Evolutionary conservation across 2,888 invertebrate genomes (phyloP).

Genomic region (Nomada ruficornis): DNA sequence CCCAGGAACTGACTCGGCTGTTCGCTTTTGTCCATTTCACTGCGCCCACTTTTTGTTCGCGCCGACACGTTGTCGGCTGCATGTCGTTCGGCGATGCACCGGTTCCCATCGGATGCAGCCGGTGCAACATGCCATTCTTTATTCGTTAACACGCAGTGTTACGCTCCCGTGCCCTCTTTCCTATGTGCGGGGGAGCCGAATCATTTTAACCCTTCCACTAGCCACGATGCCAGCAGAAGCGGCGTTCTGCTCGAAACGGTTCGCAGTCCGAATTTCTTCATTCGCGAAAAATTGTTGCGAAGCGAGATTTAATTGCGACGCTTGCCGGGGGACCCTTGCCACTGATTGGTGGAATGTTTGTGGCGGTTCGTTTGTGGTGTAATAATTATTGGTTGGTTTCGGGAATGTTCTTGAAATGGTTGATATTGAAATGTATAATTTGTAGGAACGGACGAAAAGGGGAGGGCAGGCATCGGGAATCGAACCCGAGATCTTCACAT

Average conservation of each 20-base stretch:
- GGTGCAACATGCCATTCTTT: conserved; percentile 67
- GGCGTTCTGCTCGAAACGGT: not conserved
- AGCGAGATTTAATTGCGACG: conserved; percentile 5
- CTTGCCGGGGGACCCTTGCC: not conserved
- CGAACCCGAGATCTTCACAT: no score
- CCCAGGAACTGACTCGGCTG: conserved; percentile 40
- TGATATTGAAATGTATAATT: no score
- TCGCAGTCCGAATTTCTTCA: conserved; percentile 10
- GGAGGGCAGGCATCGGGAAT: no score
- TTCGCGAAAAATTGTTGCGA: not conserved
- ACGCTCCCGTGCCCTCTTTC: conserved; percentile 11
- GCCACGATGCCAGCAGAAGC: not conserved
- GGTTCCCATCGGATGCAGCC: conserved; percentile 65
- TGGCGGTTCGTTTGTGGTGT: no score
- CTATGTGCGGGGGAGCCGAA: conserved; percentile 23
- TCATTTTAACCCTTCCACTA: conserved; percentile 31
- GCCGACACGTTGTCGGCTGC: conserved; percentile 53
- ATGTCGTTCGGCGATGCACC: conserved; percentile 58
- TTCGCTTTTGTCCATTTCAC: conserved; percentile 41
- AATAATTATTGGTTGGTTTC: no score
- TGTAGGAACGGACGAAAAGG: no score
- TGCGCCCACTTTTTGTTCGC: conserved; percentile 34
- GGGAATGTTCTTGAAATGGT: no score
- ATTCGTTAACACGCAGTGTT: conserved; percentile 67
- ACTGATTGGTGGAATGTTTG: no score